Conservation (phyloP, 2,888 invertebrate species). For the Drosophila mulleri region DNA sequence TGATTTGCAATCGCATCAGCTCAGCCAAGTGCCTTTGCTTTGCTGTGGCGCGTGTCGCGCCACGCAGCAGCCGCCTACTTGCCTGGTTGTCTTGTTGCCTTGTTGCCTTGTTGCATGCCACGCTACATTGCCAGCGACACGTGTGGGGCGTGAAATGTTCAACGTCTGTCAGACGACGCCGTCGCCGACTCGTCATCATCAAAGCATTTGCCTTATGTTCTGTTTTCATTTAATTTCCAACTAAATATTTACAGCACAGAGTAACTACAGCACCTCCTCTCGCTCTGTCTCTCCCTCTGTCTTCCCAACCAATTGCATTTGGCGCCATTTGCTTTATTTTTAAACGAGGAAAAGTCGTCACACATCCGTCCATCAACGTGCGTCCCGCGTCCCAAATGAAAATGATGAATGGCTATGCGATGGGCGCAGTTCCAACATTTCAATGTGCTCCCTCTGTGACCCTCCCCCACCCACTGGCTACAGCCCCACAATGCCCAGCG, state of each 20-base stretch:
- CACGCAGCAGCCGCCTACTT: conserved; percentile 14
- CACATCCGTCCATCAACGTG: conserved; percentile 75
- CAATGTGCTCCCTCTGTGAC: conserved; percentile 12
- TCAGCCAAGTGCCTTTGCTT: background rate
- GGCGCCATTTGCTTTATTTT: conserved; percentile 76
- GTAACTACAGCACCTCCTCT: background rate
- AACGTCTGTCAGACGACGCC: conserved; percentile 18
- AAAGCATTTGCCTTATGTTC: conserved; percentile 43
- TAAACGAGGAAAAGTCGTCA: conserved; percentile 74
- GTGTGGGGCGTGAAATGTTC: conserved; percentile 67
- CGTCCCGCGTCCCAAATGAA: conserved; percentile 25
- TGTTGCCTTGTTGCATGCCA: conserved; percentile 15
- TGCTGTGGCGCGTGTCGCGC: conserved; percentile 32
- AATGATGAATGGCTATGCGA: conserved; percentile 67
- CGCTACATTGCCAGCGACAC: conserved; percentile 66
- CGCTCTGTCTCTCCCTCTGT: too few species aligned
- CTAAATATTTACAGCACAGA: conserved; percentile 56
- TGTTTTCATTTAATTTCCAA: conserved; percentile 57
- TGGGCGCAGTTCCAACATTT: conserved; percentile 29
- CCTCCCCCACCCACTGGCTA: background rate
- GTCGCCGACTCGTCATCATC: conserved; percentile 36
- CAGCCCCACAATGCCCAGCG: background rate
- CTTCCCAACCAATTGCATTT: conserved; percentile 54
- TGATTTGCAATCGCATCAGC: background rate
- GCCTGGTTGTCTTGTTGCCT: background rate